Evolutionary conservation across 2,888 invertebrate species (phyloP), one percentile per base, ranked within the genome.

Genomic region (Bugula neritina): DNA sequence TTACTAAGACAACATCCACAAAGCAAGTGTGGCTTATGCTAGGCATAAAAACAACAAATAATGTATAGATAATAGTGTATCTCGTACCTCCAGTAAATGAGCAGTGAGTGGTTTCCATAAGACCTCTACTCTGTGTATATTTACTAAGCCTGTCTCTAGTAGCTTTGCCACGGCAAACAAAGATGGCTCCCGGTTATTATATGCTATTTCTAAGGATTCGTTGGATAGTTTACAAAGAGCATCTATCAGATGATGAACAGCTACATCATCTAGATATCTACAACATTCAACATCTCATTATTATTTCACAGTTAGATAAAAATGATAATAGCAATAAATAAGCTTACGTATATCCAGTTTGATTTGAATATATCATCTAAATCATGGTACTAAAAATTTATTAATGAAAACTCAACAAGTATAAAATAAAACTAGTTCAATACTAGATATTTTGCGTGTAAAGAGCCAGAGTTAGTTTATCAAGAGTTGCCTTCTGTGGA

Each of bases 201-300:
- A 95, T 0, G 96, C 96, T 73, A 96, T 86, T 80, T 97, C 96
- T 94, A 97, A 95, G 31, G 96, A 94, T 84, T 99, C 98, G 75
- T 93, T 91, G 0, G 95, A 95, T 27, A 98, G 87, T 85, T 96
- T 95, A 81, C 96, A 96, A 0, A 99, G 87, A 0, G 97, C 97
- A 83, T 97, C 95, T 72, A 99, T 94, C 52, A 99, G 87, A 83
- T 97, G 95, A 85, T 97, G 95, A 1, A 98, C 85, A 0, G 96
- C 94, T 1, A 93, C 93, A 82, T 97, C 95, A 83, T 95, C 93
- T 76, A 97, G 87, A 84, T 91, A 91, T 72, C 85, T 85, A 76
- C 21, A 76, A 63, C 34, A 43, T 43, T n/a, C 23, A 55, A 17
- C 10, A 55, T n/a, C 23, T 17, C 55, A 55, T n/a, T n/a, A n/a